Evolutionary conservation across 1,140 invertebrate genomes (phyloP), one percentile per base, ranked within the genome.

Genomic region (Penaeus japonicus): DNA sequence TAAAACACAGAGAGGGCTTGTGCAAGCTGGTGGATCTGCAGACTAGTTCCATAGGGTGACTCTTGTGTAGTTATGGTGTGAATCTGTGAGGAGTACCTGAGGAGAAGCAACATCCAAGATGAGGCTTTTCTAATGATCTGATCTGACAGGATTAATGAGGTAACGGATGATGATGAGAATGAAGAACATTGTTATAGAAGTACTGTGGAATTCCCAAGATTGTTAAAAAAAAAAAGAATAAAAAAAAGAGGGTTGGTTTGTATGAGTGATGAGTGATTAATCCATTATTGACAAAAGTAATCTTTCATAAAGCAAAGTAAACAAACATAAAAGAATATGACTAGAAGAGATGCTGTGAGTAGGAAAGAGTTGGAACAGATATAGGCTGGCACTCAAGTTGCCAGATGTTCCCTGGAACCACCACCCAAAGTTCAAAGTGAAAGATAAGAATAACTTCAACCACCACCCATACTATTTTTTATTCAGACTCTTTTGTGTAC

Each of bases 391-490:
- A 57, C 77, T 55, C 27, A 79, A 32, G 57, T 47, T 62, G 85
- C 54, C 73, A 65, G 78, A n/a, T 79, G 53, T 32, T 62, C 22
- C 77, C 77, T 35, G 54, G 55, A 62, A 86, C 77, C 85, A 86
- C 75, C 84, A 85, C 85, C 70, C 75, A 86, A 86, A 86, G 85
- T 86, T 86, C 85, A 86, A 86, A 86, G 77, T 86, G 85, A 86
- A 86, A 59, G 79, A 78, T 47, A 86, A 86, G 32, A 86, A 78
- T 78, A 85, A 85, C 84, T 78, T 75, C 20, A 83, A 79, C 65
- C 81, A 88, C 78, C 87, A 82, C 87, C 87, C 70, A 77, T 70
- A 88, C 87, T 83, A 88, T 88, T 88, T 88, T 88, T 88, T 88
- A 83, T 88, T 55, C 65, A 83, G 80, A 83, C 55, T 88, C 47